phyloP scores from a whole-genome alignment of 2,888 invertebrate genomes.

The Psylliodes chrysocephalus region DNA sequence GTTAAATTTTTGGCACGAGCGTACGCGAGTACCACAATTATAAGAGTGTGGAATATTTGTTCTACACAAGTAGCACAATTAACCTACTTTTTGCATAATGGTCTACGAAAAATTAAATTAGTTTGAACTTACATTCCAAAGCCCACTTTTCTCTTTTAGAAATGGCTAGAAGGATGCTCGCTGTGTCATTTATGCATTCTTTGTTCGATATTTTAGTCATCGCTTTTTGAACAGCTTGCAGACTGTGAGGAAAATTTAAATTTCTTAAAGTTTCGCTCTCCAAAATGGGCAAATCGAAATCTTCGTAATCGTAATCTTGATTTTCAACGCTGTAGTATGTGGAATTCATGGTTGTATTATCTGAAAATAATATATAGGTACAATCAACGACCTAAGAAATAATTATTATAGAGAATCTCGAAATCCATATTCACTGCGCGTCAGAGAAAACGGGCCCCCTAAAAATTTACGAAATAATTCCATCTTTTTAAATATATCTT shows the following conservation, averaged over 20 bases:
- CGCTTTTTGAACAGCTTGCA: conserved; percentile 64
- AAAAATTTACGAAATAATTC: no score
- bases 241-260: conserved; percentile 51
- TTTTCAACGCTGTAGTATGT: not conserved
- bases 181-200: conserved; percentile 67
- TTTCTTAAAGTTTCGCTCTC: conserved; percentile 11
- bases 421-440: no score
- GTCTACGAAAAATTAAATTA: not conserved
- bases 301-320: conserved; percentile 1
- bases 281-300: conserved; percentile 1
- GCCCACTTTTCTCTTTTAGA: conserved; percentile 68
- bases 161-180: conserved; percentile 66
- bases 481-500: no score
- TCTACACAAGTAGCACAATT: no score
- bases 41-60: no score
- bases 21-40: no score
- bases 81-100: no score
- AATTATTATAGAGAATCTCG: no score
- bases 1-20: no score
- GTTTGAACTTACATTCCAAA: conserved; percentile 66
- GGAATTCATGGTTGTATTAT: not conserved
- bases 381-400: no score
- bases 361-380: conserved; percentile 16
- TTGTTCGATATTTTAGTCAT: conserved; percentile 65
- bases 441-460: no score